A percentile compares a stretch with the other conserved stretches of the same genome.
Evolutionary conservation across 64 coral and sea anemone genomes (phyloP).

Genomic region (Orbicella faveolata): DNA sequence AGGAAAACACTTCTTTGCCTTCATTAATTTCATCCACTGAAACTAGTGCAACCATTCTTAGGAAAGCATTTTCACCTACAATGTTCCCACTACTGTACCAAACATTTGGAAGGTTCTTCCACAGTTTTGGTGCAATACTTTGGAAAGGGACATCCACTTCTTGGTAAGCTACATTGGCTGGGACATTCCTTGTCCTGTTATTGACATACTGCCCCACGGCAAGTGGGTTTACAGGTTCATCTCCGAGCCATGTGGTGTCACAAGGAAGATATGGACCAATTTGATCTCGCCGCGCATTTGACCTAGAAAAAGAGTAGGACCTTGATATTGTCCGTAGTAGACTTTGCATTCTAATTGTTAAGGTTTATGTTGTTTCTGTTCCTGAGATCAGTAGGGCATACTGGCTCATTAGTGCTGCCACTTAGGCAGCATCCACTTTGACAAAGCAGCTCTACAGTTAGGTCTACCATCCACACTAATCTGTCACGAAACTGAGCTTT

Average conservation of each 20-base stretch:
- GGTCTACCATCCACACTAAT: too few species aligned
- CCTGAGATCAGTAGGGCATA: too few species aligned
- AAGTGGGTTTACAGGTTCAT: constrained; percentile 63
- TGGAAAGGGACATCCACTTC: constrained; percentile 73
- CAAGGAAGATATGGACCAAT: constrained; percentile 82
- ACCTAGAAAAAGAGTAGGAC: constrained; percentile 29
- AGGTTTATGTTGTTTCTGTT: too few species aligned
- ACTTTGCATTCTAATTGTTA: too few species aligned
- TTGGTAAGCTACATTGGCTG: constrained; percentile 91
- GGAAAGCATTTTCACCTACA: constrained; percentile 50
- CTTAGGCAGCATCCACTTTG: too few species aligned
- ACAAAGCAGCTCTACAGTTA: too few species aligned
- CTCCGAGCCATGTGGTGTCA: constrained; percentile 79
- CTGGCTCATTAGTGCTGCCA: too few species aligned
- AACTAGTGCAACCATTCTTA: constrained; percentile 84
- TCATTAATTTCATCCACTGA: constrained; percentile 72
- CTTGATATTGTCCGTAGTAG: not conserved
- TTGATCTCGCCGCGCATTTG: constrained; percentile 74
- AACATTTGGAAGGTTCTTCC: constrained; percentile 91
- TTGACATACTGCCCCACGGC: constrained; percentile 96
- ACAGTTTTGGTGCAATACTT: constrained; percentile 48
- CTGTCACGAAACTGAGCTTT: too few species aligned
- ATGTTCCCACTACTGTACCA: constrained; percentile 84
- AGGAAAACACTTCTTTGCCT: constrained; percentile 89
- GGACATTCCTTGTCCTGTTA: constrained; percentile 59